Conservation (phyloP, 2,113 vertebrate genomes). For the Accipiter virgatus region DNA sequence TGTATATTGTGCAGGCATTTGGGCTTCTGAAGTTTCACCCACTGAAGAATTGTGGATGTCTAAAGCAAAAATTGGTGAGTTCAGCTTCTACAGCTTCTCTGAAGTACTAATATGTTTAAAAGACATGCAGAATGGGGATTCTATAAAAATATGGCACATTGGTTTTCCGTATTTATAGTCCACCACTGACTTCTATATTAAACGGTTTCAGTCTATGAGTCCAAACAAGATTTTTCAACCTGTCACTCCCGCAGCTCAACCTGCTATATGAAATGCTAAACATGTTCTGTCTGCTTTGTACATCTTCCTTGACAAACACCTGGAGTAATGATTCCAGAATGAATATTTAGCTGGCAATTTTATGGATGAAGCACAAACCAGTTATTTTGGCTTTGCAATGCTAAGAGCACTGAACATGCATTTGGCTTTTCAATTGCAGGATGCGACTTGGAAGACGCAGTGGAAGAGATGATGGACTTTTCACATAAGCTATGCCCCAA, state of each 20-base stretch:
- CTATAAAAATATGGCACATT: slow-evolving; percentile 1
- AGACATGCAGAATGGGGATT: background rate
- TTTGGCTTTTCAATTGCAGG: background rate
- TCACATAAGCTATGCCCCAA: background rate
- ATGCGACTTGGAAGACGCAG: background rate
- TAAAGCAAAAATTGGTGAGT: background rate
- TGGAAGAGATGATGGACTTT: background rate
- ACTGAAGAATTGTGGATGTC: background rate
- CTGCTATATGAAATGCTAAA: slow-evolving; percentile 31
- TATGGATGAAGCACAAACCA: background rate
- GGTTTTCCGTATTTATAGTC: slow-evolving; percentile 34
- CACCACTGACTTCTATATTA: slow-evolving; percentile 38
- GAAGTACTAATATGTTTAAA: background rate
- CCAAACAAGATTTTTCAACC: slow-evolving; percentile 54
- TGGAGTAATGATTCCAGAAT: background rate
- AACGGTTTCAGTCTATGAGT: slow-evolving; percentile 16
- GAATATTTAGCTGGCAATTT: slow-evolving; percentile 20
- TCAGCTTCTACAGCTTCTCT: background rate
- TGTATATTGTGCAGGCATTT: background rate
- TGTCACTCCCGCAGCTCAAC: background rate
- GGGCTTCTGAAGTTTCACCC: background rate
- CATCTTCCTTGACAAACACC: slow-evolving; percentile 47
- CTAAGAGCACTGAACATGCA: rapidly evolving
- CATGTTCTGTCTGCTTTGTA: background rate
- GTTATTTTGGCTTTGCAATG: background rate